Conservation (phyloP, 1,140 invertebrate genomes). For the Zeugodacus cucurbitae region DNA sequence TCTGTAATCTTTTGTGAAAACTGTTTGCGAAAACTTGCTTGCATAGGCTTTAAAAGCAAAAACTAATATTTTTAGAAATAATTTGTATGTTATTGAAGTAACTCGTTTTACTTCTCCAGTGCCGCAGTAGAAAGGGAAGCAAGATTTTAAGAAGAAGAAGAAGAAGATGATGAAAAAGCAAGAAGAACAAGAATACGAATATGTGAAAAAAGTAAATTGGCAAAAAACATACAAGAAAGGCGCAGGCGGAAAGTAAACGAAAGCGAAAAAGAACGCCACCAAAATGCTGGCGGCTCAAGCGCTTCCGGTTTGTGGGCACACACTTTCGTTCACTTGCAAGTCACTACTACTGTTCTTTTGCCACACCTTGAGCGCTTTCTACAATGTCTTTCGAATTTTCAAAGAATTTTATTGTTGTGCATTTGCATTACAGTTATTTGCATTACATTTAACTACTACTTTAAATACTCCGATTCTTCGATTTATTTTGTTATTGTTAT, state of each 20-base stretch:
- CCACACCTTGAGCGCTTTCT: background rate
- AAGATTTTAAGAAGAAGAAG: background rate
- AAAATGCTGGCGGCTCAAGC: constrained; percentile 28
- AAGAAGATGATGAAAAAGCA: background rate
- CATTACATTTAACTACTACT: background rate
- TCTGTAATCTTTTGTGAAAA: no score
- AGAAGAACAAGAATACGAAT: background rate
- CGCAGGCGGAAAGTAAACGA: background rate
- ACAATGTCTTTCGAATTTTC: background rate
- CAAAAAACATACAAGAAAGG: background rate
- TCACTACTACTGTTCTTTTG: background rate
- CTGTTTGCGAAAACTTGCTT: no score
- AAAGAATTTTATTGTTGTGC: no score
- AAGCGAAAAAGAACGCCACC: background rate
- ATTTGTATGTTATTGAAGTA: no score
- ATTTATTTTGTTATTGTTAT: constrained; percentile 2
- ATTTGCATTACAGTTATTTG: background rate
- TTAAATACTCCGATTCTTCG: background rate
- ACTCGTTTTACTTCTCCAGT: background rate
- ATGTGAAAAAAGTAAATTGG: background rate
- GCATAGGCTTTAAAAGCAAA: no score
- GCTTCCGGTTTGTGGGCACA: constrained; percentile 33
- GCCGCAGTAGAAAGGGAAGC: background rate
- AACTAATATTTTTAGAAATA: background rate
- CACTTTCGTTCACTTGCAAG: background rate